Percentiles rank a stretch among this genome's conserved stretches.
Conservation (phyloP, 2,797 vertebrate species). For the Pelobates cultripes region DNA sequence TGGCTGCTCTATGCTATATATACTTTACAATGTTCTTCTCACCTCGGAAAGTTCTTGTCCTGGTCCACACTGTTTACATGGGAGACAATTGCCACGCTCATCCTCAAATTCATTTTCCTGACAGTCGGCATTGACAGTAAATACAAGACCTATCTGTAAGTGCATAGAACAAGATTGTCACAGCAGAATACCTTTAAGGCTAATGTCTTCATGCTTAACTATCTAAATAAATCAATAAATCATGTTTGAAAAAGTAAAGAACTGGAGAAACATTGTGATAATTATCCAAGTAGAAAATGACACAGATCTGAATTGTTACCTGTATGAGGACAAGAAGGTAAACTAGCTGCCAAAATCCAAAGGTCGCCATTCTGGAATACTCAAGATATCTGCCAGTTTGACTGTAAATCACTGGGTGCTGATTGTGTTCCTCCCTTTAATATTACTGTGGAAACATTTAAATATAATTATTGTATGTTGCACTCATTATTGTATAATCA, state of each 20-base stretch:
- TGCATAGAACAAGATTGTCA: slow-evolving; percentile 6
- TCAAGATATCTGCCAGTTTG: not conserved
- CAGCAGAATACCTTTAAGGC: not conserved
- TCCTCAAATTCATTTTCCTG: slow-evolving; percentile 71
- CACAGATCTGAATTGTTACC: slow-evolving; percentile 1
- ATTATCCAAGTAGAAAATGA: not conserved
- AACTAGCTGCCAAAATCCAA: not conserved
- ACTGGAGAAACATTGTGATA: not conserved
- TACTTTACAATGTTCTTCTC: slow-evolving; percentile 1
- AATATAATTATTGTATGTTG: not conserved
- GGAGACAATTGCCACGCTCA: slow-evolving; percentile 67
- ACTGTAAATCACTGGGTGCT: not conserved
- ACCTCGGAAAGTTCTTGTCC: slow-evolving; percentile 81
- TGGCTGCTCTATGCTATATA: no score
- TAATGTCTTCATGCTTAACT: no score
- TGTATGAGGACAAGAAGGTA: slow-evolving; percentile 19
- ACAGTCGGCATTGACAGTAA: slow-evolving; percentile 62
- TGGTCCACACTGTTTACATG: slow-evolving; percentile 73
- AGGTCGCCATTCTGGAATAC: not conserved
- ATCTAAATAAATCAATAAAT: no score
- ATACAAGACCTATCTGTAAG: slow-evolving; percentile 18
- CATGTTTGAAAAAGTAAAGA: not conserved
- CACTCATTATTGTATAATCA: no score
- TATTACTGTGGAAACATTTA: not conserved
- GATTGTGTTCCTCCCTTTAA: not conserved